Conservation (phyloP, 2,113 vertebrate species). For the Oryctolagus cuniculus region mOryCun1.1 NC_091433.1:56979501-56980000, state of each 20-base stretch:
- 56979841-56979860: background rate
- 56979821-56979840: background rate
- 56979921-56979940: background rate
- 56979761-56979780: background rate
- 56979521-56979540: background rate
- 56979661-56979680: background rate
- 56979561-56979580: no score
- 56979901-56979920: background rate
- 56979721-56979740: background rate
- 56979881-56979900: background rate
- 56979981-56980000: background rate
- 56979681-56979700: background rate
- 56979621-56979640: background rate
- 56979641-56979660: background rate
- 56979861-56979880: background rate
- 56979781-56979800: background rate
- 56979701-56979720: background rate
- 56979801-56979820: background rate
- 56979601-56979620: background rate
- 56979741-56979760: background rate
- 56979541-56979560: background rate
- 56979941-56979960: background rate
- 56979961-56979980: background rate
- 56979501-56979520: background rate
- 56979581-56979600: background rate